A percentile compares a stretch with the other conserved stretches of the same genome.
Evolutionary conservation across 2,797 vertebrate species (phyloP).

Genomic region (Phalloptychus januarius): DNA sequence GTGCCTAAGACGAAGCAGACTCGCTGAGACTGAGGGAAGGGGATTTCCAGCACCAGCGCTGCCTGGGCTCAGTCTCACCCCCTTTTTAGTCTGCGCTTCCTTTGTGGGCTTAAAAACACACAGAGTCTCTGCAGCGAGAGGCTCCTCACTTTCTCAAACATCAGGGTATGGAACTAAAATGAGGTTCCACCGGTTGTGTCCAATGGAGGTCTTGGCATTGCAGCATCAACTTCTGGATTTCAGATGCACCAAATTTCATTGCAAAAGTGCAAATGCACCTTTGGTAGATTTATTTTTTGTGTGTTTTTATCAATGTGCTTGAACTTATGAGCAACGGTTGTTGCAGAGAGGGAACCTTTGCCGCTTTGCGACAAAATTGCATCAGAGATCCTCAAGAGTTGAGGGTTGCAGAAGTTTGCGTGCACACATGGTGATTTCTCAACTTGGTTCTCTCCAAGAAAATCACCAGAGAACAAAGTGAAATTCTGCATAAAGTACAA

Average conservation of each 20-base stretch:
- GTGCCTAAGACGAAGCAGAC: slow-evolving; percentile 57
- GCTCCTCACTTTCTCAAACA: slow-evolving; percentile 26
- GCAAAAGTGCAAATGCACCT: neutral
- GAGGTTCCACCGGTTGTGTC: neutral
- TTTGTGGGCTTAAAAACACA: slow-evolving; percentile 60
- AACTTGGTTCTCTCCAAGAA: neutral
- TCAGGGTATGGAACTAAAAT: slow-evolving; percentile 18
- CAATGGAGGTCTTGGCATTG: neutral
- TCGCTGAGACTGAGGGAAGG: slow-evolving; percentile 66
- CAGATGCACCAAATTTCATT: neutral
- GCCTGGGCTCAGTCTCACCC: slow-evolving; percentile 67
- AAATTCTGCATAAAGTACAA: neutral
- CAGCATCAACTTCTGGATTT: neutral
- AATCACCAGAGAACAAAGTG: neutral
- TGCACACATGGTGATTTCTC: neutral
- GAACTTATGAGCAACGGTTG: neutral
- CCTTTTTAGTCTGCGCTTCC: slow-evolving; percentile 56
- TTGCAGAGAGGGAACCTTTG: neutral
- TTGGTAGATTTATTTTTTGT: neutral
- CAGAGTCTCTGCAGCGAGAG: slow-evolving; percentile 13
- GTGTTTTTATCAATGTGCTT: neutral
- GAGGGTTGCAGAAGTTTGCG: neutral
- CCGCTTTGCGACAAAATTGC: neutral
- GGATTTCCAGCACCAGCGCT: slow-evolving; percentile 75
- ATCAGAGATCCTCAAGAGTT: neutral